phyloP scores from a whole-genome alignment of 1,140 invertebrate genomes.

The Rhopalosiphum maidis region DNA sequence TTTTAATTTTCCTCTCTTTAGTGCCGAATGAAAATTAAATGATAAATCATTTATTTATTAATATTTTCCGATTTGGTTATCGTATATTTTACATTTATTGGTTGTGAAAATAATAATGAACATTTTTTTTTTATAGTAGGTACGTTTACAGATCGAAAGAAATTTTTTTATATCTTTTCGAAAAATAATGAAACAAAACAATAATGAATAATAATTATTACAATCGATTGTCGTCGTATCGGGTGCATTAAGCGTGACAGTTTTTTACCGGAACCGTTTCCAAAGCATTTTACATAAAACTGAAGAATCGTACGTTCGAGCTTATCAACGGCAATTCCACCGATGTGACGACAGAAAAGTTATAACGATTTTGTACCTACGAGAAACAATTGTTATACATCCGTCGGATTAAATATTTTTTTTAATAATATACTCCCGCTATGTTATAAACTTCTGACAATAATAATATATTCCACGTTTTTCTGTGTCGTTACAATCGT shows the following conservation, averaged over 20 bases:
- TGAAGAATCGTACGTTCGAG: background rate
- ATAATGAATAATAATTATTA: background rate
- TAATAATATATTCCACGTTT: background rate
- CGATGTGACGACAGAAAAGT: background rate
- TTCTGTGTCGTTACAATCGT: background rate
- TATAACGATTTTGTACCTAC: background rate
- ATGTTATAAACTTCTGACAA: background rate
- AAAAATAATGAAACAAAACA: background rate
- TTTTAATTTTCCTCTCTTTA: conserved; percentile 3
- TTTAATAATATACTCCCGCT: too few relatives aligned
- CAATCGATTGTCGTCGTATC: background rate
- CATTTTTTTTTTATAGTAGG: background rate
- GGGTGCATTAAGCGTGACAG: background rate
- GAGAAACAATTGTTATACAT: too few relatives aligned
- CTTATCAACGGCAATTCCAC: background rate
- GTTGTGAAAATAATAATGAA: conserved; percentile 9
- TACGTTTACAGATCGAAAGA: background rate
- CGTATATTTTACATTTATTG: background rate
- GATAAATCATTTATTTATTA: background rate
- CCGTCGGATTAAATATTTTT: too few relatives aligned
- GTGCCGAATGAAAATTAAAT: background rate
- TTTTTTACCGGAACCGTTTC: background rate
- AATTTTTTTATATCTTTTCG: background rate
- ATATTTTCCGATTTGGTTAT: background rate
- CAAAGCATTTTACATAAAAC: background rate